phyloP scores from a whole-genome alignment of 2,113 vertebrate genomes.

The Pipa parva region DNA sequence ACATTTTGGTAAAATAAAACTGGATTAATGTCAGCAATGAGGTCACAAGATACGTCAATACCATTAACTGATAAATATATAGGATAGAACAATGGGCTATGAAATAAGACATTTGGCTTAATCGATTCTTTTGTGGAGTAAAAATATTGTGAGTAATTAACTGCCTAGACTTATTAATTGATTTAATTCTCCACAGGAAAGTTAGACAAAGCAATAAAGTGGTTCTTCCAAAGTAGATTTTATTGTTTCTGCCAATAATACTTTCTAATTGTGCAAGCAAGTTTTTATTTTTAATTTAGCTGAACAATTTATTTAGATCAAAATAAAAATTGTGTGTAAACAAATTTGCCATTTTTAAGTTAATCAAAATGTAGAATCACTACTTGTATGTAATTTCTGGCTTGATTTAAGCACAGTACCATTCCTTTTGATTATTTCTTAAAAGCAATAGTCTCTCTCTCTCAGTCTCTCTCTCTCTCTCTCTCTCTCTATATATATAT shows the following conservation, averaged over 20 bases:
- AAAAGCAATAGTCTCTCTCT: too few species aligned
- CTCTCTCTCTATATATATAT: too few species aligned
- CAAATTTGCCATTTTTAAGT: too few species aligned
- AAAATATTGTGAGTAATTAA: slow-evolving; percentile 77
- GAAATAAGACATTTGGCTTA: slow-evolving; percentile 77
- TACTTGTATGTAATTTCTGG: too few species aligned
- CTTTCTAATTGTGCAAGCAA: slow-evolving; percentile 45
- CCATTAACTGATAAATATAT: slow-evolving; percentile 3
- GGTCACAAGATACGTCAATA: too few species aligned
- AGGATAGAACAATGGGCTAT: slow-evolving; percentile 58
- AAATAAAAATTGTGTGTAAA: too few species aligned
- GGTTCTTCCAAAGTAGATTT: slow-evolving; percentile 58
- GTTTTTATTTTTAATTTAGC: slow-evolving; percentile 64
- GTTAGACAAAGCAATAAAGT: slow-evolving; percentile 70
- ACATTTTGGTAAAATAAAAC: too few species aligned
- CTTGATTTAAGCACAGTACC: too few species aligned
- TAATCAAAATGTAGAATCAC: too few species aligned
- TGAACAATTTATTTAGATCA: slow-evolving; percentile 58
- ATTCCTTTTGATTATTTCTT: too few species aligned
- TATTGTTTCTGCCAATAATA: slow-evolving; percentile 38
- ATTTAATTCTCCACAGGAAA: slow-evolving; percentile 68
- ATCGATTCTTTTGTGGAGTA: slow-evolving; percentile 82
- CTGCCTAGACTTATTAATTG: slow-evolving; percentile 78
- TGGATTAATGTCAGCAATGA: too few species aligned
- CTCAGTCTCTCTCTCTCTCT: too few species aligned